These are phyloP conservation scores for Xylocopa sonorina DNA, from an alignment of 1,140 invertebrate genomes.

Conservation along the genomic window DNA sequence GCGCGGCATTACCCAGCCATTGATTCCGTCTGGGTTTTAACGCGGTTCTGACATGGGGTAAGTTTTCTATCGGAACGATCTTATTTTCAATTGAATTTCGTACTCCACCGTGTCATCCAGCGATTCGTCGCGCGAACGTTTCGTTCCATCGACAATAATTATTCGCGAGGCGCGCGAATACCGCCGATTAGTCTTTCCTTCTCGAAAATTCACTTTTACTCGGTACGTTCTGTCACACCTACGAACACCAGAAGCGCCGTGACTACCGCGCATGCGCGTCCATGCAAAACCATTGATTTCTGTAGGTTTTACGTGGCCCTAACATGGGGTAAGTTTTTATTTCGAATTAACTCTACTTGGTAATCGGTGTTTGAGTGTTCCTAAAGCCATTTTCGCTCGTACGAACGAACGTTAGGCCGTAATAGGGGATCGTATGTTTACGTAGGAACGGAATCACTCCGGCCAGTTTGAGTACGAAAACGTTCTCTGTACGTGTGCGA, in stretches of 20 bases:
- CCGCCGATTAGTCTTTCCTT: background rate
- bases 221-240: conserved; percentile 41
- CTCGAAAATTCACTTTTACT: conserved; percentile 24
- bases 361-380: conserved; percentile 1
- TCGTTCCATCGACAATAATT: background rate
- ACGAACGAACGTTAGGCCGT: no score
- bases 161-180: no score
- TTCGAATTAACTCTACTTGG: conserved; percentile 63
- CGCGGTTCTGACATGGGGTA: conserved; percentile 53
- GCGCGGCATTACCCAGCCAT: conserved; percentile 55
- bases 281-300: conserved; percentile 49
- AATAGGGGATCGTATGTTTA: background rate
- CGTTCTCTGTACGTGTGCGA: conserved; percentile 35
- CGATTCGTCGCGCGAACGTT: background rate
- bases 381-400: background rate
- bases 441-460: background rate
- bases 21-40: conserved; percentile 37
- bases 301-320: conserved; percentile 45
- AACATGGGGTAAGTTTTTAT: conserved; percentile 76
- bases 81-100: conserved; percentile 35
- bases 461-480: background rate
- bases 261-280: conserved; percentile 44
- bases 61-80: conserved; percentile 53
- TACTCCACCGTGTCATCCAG: background rate
- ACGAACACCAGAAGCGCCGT: conserved; percentile 7